These are phyloP conservation scores for Sycobia sp. DNA, from an alignment of 1,140 invertebrate genomes.

Conservation along the genomic window DNA sequence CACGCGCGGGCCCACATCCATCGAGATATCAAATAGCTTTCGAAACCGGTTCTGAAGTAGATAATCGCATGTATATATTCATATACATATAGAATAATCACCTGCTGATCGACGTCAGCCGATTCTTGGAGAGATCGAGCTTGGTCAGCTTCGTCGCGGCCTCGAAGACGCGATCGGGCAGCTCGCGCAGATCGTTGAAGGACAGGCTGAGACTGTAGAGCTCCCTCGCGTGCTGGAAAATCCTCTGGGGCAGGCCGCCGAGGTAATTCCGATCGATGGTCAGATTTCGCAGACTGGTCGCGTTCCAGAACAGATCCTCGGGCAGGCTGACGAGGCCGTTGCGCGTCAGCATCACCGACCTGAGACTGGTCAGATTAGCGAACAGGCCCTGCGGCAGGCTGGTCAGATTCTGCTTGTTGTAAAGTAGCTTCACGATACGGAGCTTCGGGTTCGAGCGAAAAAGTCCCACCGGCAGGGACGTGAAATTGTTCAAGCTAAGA, in stretches of 20 bases:
- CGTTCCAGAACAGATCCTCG: conserved; percentile 65
- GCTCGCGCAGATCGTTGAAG: conserved; percentile 61
- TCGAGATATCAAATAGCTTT: too few relatives aligned
- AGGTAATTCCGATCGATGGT: conserved; percentile 66
- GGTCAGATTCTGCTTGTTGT: conserved; percentile 31
- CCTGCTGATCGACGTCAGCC: conserved; percentile 61
- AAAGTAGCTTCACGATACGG: conserved; percentile 6
- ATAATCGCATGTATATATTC: too few relatives aligned
- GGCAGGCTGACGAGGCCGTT: conserved; percentile 61
- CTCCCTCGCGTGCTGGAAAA: conserved; percentile 66
- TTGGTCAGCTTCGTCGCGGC: conserved; percentile 59
- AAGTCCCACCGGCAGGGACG: conserved; percentile 4
- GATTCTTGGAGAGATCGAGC: conserved; percentile 65
- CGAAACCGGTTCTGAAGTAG: too few relatives aligned
- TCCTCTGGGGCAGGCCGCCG: conserved; percentile 59
- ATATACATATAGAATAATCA: conserved; percentile 47
- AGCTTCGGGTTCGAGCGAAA: conserved; percentile 10
- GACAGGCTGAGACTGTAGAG: conserved; percentile 65
- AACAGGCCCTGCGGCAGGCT: conserved; percentile 13
- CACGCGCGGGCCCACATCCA: too few relatives aligned
- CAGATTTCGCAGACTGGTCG: conserved; percentile 62
- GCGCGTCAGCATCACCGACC: conserved; percentile 22
- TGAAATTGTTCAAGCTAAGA: conserved; percentile 30
- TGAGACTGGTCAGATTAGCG: conserved; percentile 14
- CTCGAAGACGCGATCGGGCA: conserved; percentile 63